phyloP scores from a whole-genome alignment of 2,797 vertebrate species.

The Poeciliopsis paucimaculata region DNA sequence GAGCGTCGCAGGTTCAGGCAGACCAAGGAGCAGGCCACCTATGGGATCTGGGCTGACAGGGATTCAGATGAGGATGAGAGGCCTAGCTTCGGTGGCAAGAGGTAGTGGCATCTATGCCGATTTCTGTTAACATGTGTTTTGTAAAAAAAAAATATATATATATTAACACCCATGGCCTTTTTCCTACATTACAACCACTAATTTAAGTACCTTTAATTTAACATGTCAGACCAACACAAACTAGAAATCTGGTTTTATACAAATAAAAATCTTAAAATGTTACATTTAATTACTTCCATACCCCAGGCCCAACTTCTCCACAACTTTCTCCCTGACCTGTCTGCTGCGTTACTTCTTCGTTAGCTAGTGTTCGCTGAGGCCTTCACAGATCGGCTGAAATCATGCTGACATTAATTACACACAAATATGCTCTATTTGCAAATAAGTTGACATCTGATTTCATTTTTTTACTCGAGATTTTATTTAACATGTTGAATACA shows the following conservation, averaged over 20 bases:
- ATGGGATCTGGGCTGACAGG: conserved; percentile 95
- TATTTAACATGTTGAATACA: neutral
- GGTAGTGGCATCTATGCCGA: conserved; percentile 69
- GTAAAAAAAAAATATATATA: no score
- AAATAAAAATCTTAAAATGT: neutral
- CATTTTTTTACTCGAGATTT: neutral
- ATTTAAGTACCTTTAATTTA: neutral
- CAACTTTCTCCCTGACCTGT: neutral
- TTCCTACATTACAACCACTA: neutral
- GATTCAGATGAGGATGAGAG: conserved; percentile 96
- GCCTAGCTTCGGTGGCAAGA: conserved; percentile 94
- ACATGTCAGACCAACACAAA: neutral
- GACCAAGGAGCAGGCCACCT: conserved; percentile 94
- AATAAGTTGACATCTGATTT: neutral
- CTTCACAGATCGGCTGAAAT: neutral
- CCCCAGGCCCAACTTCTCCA: neutral
- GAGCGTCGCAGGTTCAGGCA: conserved; percentile 91
- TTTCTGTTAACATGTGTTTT: neutral
- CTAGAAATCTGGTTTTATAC: neutral
- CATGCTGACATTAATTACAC: neutral
- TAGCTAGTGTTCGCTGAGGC: neutral
- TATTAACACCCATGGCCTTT: neutral
- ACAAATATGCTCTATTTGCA: neutral
- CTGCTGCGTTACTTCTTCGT: neutral
- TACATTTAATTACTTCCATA: neutral